Evolutionary conservation across 2,888 invertebrate species (phyloP), one percentile per base, ranked within the genome.

Genomic region (Euspilapteryx auroguttella): DNA sequence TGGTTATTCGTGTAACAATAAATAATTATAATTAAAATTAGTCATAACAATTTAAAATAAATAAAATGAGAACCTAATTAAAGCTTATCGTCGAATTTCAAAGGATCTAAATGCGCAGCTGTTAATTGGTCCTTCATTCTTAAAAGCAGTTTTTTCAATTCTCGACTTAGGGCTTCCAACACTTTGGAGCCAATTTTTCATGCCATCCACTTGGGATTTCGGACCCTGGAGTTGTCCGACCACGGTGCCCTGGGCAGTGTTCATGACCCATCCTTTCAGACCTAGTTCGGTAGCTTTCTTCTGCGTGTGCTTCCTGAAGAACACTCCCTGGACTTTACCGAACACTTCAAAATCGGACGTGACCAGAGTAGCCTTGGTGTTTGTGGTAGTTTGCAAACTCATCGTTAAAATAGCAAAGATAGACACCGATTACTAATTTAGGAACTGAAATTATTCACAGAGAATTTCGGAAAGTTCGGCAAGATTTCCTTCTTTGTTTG

Each of bases 181-280:
- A 32, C 65, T 66, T 39, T 79, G 71, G 3, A 88, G 49, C 76
- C 75, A 76, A 15, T 38, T 31, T 37, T 73, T 75, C 87, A 88
- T 87, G 46, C 80, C 71, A 5, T 78, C 71, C 21, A 87, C 47
- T 36, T 79, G 79, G 2, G 45, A 40, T 27, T 55, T 44, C 8
- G 76, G 58, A 2, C 87, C 87, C 62, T 87, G 83, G 24, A 87
- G 32, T 32, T 78, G 73, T 2, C 88, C 88, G 27, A 81, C 54
- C 1, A 88, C 88, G 0, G 87, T 87, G 1, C 82, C 85, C 37
- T 76, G 63, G 4, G 77, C 59, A 0, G 87, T 87, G 45, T 89
- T 89, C 82, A 81, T 85, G 37, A 86, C 86, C 85, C 86, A 88
- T 29, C 88, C 88, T 42, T 69, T 79, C 4, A 88, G 44, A 1